Evolutionary conservation across 2,113 vertebrate genomes (phyloP), one percentile per base, ranked within the genome.

Genomic region (Gymnarchus niloticus): DNA sequence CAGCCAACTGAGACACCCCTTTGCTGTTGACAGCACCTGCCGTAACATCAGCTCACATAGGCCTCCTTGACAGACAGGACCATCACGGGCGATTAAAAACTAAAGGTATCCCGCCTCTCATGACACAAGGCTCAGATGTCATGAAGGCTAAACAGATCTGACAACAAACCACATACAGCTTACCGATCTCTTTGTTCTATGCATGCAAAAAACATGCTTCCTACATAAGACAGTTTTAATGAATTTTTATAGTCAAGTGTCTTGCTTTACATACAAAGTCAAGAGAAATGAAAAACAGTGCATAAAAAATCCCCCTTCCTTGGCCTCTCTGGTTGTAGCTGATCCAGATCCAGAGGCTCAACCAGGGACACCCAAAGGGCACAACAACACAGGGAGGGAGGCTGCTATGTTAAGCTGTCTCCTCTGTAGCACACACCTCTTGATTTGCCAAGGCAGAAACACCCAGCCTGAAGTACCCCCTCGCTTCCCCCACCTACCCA

Each of bases 401-500:
- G 73, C n/a, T 19, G 48, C 12, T 28, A 25, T 25, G 23, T 44
- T 51, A 76, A 10, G 61, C 21, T 57, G 37, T 78, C 78, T 57
- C 81, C 82, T 69, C 61, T 81, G 23, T n/a, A 54, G 23, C 85
- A 84, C 19, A 51, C 56, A 23, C 25, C 51, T 48, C 69, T 4
- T 25, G 6, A 82, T 37, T 41, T 82, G 54, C 84, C 84, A 84
- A 23, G 65, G 14, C 46, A 86, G 86, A 88, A 90, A 91, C 84
- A 52, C 59, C 86, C 86, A 69, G 87, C 87, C 89, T 85, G 85
- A n/a, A n/a, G n/a, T 83, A 61, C 83, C 83, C 81, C 51, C 54
- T 61, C 65, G 41, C 54, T 2, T 59, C 48, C 12, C 5, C 1
- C 92, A 98, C 98, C 94, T 97, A 99, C 97, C 97, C 46, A 99